Conservation (phyloP, 2,113 vertebrate genomes). For the Coregonus clupeaformis region DNA sequence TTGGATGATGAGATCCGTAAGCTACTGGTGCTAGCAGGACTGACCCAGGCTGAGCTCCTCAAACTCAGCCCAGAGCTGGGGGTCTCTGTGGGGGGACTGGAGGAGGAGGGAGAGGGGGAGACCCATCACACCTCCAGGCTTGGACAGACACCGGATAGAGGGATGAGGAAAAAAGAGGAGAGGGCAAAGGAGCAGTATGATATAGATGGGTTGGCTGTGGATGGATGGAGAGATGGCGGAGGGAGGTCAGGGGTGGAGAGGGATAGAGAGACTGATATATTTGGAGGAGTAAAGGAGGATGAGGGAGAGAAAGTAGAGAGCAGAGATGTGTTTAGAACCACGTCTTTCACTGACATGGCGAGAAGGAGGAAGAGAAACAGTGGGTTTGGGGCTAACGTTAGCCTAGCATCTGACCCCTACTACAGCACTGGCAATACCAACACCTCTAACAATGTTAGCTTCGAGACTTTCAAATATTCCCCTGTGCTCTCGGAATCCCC, state of each 20-base stretch:
- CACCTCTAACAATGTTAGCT: constrained; percentile 38
- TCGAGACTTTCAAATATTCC: constrained; percentile 55
- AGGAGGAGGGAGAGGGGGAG: constrained; percentile 56
- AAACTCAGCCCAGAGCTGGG: constrained; percentile 78
- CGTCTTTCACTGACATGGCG: constrained; percentile 89
- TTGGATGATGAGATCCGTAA: constrained; percentile 78
- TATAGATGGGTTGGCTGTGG: constrained; percentile 12
- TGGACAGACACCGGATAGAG: constrained; percentile 35
- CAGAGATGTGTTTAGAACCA: constrained; percentile 68
- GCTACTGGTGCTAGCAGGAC: constrained; percentile 73
- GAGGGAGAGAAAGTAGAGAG: constrained; percentile 43
- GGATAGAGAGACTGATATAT: constrained; percentile 31
- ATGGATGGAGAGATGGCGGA: constrained; percentile 42
- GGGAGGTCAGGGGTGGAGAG: constrained; percentile 36
- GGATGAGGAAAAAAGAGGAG: constrained; percentile 33
- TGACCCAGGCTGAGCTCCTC: constrained; percentile 78
- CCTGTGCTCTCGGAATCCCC: constrained; percentile 60
- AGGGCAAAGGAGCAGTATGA: constrained; percentile 29
- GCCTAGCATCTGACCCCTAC: constrained; percentile 55
- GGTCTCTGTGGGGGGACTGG: constrained; percentile 68
- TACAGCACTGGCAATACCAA: constrained; percentile 62
- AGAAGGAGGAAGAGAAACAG: constrained; percentile 76
- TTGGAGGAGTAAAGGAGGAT: constrained; percentile 32
- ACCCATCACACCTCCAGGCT: constrained; percentile 25
- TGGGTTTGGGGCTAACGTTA: constrained; percentile 12